Evolutionary conservation across 2,797 vertebrate species (phyloP), one percentile per base, ranked within the genome.

Genomic region (Gadopsis bispinosus): DNA sequence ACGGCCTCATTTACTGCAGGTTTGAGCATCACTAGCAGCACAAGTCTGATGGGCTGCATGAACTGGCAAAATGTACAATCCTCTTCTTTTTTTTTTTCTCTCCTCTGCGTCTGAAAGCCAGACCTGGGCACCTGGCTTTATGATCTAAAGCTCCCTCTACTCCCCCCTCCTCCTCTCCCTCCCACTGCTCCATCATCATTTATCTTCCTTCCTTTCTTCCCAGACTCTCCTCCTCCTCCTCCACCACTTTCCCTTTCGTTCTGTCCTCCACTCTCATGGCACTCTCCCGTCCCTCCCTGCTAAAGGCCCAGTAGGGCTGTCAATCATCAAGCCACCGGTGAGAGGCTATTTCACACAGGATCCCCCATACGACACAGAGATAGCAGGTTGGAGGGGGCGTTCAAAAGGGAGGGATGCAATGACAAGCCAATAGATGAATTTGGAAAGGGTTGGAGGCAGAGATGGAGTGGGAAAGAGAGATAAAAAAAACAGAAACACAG

Each of bases 341-440:
- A 91, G 89, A 84, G 76, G 77, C 83, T 75, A 88, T 88, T 87
- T 87, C 82, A 87, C 85, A 86, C 87, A 83, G 85, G 75, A 88
- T 78, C 73, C 73, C 77, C 87, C 70, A 69, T 58, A 72, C 79
- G 77, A 58, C 60, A 87, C 56, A 51, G 64, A 84, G 77, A 87
- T 54, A 85, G 73, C 70, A 59, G 60, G 69, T 35, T 12, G 69
- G 60, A 66, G 59, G 63, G 63, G 65, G 77, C 0, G 9, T 31
- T 64, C 41, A 47, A 70, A 51, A 33, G 83, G 54, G 71, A 59
- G 75, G 74, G 63, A 47, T 16, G 60, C 26, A 68, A 33, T 81
- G 84, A 88, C 74, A 84, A 78, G 69, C 20, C 74, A 75, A 75
- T 82, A 75, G 66, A 85, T 76, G 71, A 80, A 75, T 87, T 74